phyloP scores from a whole-genome alignment of 2,113 vertebrate species.

The Cebidichthys violaceus region DNA sequence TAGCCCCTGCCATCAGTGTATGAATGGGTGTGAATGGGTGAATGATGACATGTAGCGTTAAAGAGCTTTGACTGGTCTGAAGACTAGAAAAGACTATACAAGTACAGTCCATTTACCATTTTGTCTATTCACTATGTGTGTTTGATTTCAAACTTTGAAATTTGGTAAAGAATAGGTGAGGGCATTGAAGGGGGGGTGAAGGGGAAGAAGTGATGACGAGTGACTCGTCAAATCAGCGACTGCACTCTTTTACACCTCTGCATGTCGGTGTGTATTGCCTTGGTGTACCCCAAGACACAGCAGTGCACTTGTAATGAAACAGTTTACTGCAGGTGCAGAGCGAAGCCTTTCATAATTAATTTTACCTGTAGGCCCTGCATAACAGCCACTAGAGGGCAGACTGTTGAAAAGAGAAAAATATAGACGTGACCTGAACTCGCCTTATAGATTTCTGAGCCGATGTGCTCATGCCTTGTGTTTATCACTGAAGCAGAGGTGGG shows the following conservation, averaged over 20 bases:
- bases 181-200: not conserved
- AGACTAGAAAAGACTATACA: no score
- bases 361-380: conserved; percentile 6
- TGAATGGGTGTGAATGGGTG: no score
- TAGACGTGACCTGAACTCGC: conserved; percentile 11
- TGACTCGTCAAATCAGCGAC: not conserved
- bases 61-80: no score
- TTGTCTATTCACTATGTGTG: conserved; percentile 65
- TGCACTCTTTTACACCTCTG: conserved; percentile 25
- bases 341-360: conserved; percentile 12
- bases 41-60: no score
- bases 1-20: no score
- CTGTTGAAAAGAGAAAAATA: no score
- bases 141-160: not conserved
- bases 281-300: conserved; percentile 15
- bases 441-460: not conserved
- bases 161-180: not conserved
- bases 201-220: conserved; percentile 8
- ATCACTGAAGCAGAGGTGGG: not conserved
- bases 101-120: conserved; percentile 1
- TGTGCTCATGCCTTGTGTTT: not conserved
- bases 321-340: conserved; percentile 29
- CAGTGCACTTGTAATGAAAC: conserved; percentile 14
- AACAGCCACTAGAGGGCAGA: conserved; percentile 27
- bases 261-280: not conserved